Conservation (phyloP, 2,797 vertebrate species). For the Galaxias olidus region DNA sequence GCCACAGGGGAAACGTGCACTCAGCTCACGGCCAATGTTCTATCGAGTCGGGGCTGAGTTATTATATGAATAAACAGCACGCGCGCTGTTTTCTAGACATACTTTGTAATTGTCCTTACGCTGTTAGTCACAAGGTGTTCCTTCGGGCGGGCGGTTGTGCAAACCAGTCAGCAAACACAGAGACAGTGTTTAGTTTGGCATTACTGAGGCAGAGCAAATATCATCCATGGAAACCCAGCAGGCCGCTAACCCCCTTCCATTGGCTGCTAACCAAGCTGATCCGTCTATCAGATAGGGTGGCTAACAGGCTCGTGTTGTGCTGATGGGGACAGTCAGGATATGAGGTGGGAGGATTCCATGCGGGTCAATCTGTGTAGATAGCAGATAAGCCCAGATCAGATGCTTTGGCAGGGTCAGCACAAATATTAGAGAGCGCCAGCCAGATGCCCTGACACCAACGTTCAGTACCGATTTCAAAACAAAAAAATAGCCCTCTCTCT, state of each 20-base stretch:
- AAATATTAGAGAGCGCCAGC: constrained; percentile 6
- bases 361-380: constrained; percentile 24
- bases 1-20: neutral
- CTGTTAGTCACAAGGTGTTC: too few species aligned
- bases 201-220: constrained; percentile 6
- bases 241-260: neutral
- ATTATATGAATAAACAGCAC: neutral
- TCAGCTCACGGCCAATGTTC: neutral
- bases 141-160: too few species aligned
- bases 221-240: neutral
- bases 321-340: constrained; percentile 4
- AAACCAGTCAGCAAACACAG: neutral
- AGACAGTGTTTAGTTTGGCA: neutral
- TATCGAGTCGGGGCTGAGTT: neutral
- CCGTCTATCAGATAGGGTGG: constrained; percentile 1
- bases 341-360: constrained; percentile 6
- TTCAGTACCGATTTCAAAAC: neutral
- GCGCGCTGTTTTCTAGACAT: too few species aligned
- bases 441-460: neutral
- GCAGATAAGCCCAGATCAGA: constrained; percentile 40
- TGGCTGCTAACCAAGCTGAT: neutral
- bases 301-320: neutral
- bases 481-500: too few species aligned
- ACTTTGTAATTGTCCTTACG: too few species aligned
- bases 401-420: constrained; percentile 22